phyloP scores from a whole-genome alignment of 1,140 invertebrate genomes.

The Drosophila trapezifrons region DNA sequence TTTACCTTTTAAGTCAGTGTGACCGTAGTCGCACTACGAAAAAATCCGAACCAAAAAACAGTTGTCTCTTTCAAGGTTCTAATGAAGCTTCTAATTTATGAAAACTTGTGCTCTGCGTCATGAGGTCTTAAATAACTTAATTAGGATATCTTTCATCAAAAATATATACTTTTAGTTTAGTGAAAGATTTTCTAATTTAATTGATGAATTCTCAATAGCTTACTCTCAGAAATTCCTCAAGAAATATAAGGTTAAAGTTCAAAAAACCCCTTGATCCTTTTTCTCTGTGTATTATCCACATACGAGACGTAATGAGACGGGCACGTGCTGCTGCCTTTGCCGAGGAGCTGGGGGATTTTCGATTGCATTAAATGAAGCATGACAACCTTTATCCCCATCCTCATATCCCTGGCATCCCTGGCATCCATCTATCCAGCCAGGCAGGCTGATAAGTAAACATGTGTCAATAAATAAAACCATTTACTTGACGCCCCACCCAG shows the following conservation, averaged over 20 bases:
- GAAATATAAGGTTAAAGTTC: neutral
- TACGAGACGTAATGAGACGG: conserved; percentile 33
- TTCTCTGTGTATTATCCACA: neutral
- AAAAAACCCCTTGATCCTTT: neutral
- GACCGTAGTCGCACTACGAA: too few species aligned
- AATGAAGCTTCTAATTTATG: too few species aligned
- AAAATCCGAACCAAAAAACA: too few species aligned
- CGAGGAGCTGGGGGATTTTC: conserved; percentile 32
- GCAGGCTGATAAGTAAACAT: conserved; percentile 70
- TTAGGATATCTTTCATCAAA: neutral
- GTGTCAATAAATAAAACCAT: conserved; percentile 83
- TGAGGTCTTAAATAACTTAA: too few species aligned
- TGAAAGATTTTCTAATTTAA: neutral
- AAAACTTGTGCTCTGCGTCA: too few species aligned
- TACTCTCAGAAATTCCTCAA: neutral
- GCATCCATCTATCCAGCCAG: conserved; percentile 6
- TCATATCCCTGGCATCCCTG: conserved; percentile 1
- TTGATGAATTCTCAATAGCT: too few species aligned
- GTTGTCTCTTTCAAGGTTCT: too few species aligned
- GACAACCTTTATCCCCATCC: conserved; percentile 52
- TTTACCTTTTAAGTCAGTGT: too few species aligned
- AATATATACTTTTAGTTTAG: too few species aligned
- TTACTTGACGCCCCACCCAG: conserved; percentile 51
- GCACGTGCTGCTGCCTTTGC: conserved; percentile 34
- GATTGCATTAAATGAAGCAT: conserved; percentile 76